These are phyloP conservation scores for Matsumurasca onukii DNA, from an alignment of 1,140 invertebrate genomes.

Conservation along the genomic window DNA sequence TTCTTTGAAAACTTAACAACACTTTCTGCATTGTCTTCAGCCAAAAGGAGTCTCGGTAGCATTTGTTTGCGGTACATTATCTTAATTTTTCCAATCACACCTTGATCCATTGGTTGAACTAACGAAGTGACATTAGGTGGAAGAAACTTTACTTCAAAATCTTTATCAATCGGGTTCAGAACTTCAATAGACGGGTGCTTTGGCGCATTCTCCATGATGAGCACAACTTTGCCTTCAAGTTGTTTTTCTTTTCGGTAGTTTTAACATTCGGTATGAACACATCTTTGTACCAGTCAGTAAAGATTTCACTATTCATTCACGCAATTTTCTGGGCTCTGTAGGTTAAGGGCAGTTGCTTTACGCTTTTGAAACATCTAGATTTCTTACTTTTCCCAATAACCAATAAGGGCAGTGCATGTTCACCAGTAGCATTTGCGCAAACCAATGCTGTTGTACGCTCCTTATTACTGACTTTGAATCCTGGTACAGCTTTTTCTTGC, in stretches of 20 bases:
- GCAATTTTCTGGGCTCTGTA: constrained; percentile 38
- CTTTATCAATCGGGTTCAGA: constrained; percentile 43
- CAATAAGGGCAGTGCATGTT: constrained; percentile 44
- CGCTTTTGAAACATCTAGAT: constrained; percentile 40
- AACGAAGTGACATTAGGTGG: constrained; percentile 51
- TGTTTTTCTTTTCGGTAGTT: constrained; percentile 32
- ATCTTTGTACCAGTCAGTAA: constrained; percentile 36
- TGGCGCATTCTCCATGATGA: constrained; percentile 51
- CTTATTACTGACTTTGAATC: constrained; percentile 46
- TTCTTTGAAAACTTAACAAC: background rate
- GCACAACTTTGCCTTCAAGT: constrained; percentile 37
- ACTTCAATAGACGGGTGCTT: constrained; percentile 46
- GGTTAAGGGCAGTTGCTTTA: constrained; percentile 34
- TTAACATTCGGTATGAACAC: constrained; percentile 34
- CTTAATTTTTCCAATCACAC: constrained; percentile 49
- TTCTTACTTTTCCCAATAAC: constrained; percentile 42
- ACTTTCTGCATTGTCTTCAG: constrained; percentile 1
- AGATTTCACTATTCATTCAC: constrained; percentile 36
- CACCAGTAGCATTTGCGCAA: constrained; percentile 47
- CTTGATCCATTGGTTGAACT: constrained; percentile 54
- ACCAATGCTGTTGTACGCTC: constrained; percentile 45
- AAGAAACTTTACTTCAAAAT: constrained; percentile 49
- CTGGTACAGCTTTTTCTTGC: constrained; percentile 44
- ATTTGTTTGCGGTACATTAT: constrained; percentile 43
- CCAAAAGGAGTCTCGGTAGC: background rate